A percentile compares a stretch with the other conserved stretches of the same genome.
These are phyloP conservation scores for Hipposideros armiger DNA, from an alignment of 2,113 vertebrate species.

Conservation along the genomic window DNA sequence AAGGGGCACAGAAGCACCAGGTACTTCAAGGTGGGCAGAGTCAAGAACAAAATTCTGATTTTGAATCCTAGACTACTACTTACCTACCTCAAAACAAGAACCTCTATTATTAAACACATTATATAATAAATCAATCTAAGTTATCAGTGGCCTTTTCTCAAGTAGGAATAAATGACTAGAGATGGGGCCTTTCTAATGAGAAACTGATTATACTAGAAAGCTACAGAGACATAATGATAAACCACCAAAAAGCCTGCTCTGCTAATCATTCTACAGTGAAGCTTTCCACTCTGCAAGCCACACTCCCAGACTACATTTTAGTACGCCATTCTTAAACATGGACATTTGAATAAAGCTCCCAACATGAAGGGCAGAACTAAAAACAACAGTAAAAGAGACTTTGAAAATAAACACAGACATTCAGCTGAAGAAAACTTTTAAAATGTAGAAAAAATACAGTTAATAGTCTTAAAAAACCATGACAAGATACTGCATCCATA, in stretches of 20 bases:
- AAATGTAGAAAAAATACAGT: neutral
- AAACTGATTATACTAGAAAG: neutral
- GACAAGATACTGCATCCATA: neutral
- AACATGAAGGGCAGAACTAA: neutral
- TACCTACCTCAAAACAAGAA: neutral
- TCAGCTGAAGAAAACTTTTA: constrained; percentile 2
- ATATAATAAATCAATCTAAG: neutral
- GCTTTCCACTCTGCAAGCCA: neutral
- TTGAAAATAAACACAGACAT: neutral
- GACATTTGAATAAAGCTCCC: neutral
- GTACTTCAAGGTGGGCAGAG: neutral
- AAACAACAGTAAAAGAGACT: neutral
- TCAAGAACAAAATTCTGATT: neutral
- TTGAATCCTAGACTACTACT: neutral
- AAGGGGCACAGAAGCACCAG: neutral
- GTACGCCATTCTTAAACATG: neutral
- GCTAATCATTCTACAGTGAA: neutral
- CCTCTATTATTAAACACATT: neutral
- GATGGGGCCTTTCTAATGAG: neutral
- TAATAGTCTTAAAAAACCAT: neutral
- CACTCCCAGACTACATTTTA: fast-evolving
- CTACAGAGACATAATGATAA: neutral
- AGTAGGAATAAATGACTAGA: neutral
- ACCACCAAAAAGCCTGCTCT: neutral
- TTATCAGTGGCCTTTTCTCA: neutral